Evolutionary conservation across 2,888 invertebrate species (phyloP), one percentile per base, ranked within the genome.

Genomic region (Lagria hirta): DNA sequence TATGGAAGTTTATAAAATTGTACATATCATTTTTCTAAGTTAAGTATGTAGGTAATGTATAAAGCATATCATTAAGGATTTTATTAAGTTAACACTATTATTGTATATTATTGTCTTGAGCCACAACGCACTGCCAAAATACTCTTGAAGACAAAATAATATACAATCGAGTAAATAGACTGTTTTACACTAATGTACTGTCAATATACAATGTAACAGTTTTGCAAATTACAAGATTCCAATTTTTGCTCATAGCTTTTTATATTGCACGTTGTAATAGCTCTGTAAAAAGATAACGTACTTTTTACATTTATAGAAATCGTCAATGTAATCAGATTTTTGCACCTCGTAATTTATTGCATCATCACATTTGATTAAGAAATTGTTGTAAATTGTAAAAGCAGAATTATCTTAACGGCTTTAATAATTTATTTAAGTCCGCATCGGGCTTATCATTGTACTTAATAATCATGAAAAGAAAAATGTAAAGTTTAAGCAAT

Each of bases 61-160:
- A 55, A 55, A 57, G 55, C 60, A 62, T 62, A 62, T 62, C 62
- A 63, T 58, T 52, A 53, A 51, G 46, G 30, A 49, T 41, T 47
- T 40, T 35, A 32, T 49, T 43, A 38, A 40, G 43, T 36, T 47
- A 28, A 42, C n/a, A n/a, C n/a, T 41, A 32, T 36, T 48, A 36
- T 42, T 69, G 67, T 69, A 68, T 62, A 67, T 66, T 67, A 58
- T 61, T 55, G 50, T 58, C 57, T 51, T 49, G 57, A 68, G 66
- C 69, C 69, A 69, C 68, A 55, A 57, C 55, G 57, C 69, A 69
- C 69, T 69, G 69, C 69, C 69, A 69, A 55, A 58, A 57, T 60
- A 47, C 42, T 47, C 37, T 38, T 42, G 42, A 43, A 32, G 38
- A 45, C 40, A 27, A 21, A 18, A 8, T 40, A 44, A 43, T 30